Percentiles rank a stretch among this genome's conserved stretches.
These are phyloP conservation scores for Helicolenus hilgendorfi DNA, from an alignment of 2,797 vertebrate species.

Conservation along the genomic window DNA sequence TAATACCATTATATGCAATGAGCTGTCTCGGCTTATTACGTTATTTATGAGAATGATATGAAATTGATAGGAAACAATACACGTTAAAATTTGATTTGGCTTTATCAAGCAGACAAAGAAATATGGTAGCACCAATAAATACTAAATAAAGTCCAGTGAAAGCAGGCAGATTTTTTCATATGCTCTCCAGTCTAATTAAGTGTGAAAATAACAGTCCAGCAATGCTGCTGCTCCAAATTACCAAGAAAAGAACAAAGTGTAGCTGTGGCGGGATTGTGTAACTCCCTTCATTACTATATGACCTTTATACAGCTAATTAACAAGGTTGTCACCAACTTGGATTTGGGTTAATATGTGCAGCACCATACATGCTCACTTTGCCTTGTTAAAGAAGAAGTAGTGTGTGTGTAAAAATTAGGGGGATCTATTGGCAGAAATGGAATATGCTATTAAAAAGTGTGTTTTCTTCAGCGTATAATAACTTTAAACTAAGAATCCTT, in stretches of 20 bases:
- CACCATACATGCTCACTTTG: conserved; percentile 4
- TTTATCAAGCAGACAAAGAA: background rate
- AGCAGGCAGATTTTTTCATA: conserved; percentile 6
- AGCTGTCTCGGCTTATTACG: background rate
- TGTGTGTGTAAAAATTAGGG: too few relatives aligned
- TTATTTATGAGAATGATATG: conserved; percentile 15
- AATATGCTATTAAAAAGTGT: too few relatives aligned
- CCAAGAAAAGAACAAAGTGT: conserved; percentile 47
- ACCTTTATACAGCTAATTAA: conserved; percentile 85
- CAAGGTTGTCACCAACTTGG: conserved; percentile 67
- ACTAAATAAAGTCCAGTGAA: background rate
- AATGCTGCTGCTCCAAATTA: conserved; percentile 15
- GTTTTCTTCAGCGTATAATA: too few relatives aligned
- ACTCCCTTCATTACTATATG: conserved; percentile 74
- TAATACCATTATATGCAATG: background rate
- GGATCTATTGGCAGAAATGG: too few relatives aligned
- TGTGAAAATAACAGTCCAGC: conserved; percentile 60
- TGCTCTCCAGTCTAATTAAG: conserved; percentile 34
- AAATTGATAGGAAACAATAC: background rate
- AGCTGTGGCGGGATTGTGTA: conserved; percentile 44
- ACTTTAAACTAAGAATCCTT: too few relatives aligned
- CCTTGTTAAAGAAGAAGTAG: background rate
- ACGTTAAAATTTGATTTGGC: background rate
- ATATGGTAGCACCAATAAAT: background rate
- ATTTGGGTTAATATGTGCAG: conserved; percentile 57